A percentile compares a stretch with the other conserved stretches of the same genome.
Evolutionary conservation across 30 jellyfish, hydroid and myxozoan genomes (phyloP).

Genomic region (Turritopsis dohrnii): DNA sequence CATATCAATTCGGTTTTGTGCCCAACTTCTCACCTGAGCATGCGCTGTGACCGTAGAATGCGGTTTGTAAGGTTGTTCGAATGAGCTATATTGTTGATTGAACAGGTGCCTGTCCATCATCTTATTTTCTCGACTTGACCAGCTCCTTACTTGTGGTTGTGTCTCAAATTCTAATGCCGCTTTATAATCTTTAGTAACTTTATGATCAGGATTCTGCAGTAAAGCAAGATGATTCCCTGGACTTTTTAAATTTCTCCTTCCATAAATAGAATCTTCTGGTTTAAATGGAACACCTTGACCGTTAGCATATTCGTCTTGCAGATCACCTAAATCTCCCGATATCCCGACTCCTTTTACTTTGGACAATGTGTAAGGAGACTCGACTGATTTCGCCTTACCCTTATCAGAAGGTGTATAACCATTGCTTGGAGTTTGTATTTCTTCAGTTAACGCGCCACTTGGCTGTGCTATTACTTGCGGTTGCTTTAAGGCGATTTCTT

Average conservation of each 20-base stretch:
- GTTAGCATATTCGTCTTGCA: constrained; percentile 19
- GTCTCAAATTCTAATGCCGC: constrained; percentile 31
- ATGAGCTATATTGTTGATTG: constrained; percentile 12
- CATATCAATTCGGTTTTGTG: constrained; percentile 26
- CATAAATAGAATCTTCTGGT: constrained; percentile 14
- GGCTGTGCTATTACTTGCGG: neutral
- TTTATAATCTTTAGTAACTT: constrained; percentile 22
- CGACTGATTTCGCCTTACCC: neutral
- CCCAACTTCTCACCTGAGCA: constrained; percentile 29
- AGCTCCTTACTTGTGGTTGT: constrained; percentile 36
- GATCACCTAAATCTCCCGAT: constrained; percentile 42
- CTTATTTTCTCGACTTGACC: constrained; percentile 24
- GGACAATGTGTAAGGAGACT: neutral
- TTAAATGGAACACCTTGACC: neutral
- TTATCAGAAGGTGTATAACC: neutral
- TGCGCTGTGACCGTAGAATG: constrained; percentile 1
- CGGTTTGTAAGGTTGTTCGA: constrained; percentile 6
- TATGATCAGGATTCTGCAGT: constrained; percentile 20
- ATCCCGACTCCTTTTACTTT: constrained; percentile 1
- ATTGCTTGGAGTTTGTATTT: neutral
- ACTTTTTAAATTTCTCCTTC: neutral
- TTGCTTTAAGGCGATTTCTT: neutral
- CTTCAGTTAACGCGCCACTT: neutral
- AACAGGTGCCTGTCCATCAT: constrained; percentile 25
- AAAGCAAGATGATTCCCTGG: neutral